A percentile compares a stretch with the other conserved stretches of the same genome.
Conservation (phyloP, 1,140 invertebrate species). For the Maconellicoccus hirsutus region DNA sequence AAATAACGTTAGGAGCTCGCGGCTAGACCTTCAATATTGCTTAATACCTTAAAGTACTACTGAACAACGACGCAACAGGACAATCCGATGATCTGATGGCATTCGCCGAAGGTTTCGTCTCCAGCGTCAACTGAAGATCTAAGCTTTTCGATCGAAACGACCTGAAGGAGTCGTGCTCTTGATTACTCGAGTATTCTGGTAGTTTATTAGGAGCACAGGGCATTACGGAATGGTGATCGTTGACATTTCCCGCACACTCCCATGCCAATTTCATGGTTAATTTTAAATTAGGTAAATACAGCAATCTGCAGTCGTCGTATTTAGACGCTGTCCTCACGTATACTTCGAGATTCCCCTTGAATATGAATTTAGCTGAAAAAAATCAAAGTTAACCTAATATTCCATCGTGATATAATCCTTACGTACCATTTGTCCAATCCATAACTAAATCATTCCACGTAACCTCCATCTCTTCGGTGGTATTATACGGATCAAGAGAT, state of each 20-base stretch:
- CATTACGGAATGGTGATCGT: constrained; percentile 92
- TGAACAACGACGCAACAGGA: constrained; percentile 73
- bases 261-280: constrained; percentile 70
- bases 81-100: constrained; percentile 48
- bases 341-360: constrained; percentile 73
- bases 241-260: constrained; percentile 82
- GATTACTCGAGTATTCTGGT: constrained; percentile 93
- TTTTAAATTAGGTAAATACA: constrained; percentile 82
- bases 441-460: constrained; percentile 84
- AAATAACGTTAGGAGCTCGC: neutral
- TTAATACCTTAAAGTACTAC: constrained; percentile 61
- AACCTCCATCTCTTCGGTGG: constrained; percentile 96
- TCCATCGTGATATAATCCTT: constrained; percentile 26
- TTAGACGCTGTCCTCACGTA: constrained; percentile 93
- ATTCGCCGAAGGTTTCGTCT: constrained; percentile 59
- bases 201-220: constrained; percentile 93
- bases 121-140: constrained; percentile 75
- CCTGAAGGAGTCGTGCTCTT: constrained; percentile 74
- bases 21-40: neutral
- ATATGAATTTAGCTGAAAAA: constrained; percentile 59
- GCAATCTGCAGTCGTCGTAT: constrained; percentile 89
- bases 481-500: constrained; percentile 94
- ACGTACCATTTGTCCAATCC: constrained; percentile 86
- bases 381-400: neutral
- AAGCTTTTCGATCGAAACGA: constrained; percentile 91